phyloP scores from a whole-genome alignment of 2,113 vertebrate species.

The Ammodytes dubius region DNA sequence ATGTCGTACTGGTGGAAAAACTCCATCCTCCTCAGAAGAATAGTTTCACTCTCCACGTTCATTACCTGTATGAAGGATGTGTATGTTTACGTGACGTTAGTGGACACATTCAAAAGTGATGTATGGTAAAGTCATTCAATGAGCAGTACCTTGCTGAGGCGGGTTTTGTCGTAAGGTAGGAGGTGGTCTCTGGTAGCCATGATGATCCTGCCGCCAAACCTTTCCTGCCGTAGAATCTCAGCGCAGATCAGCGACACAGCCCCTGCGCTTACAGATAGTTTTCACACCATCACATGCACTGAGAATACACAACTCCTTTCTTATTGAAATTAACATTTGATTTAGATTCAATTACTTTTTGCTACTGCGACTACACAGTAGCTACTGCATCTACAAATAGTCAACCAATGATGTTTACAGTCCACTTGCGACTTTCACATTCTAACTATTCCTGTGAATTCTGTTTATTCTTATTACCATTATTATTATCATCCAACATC shows the following conservation, averaged over 20 bases:
- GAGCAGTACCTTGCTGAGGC: conserved; percentile 88
- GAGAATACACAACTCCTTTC: background rate
- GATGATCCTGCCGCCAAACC: conserved; percentile 87
- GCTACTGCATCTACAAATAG: too few species aligned
- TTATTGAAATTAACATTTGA: too few species aligned
- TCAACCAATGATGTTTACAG: background rate
- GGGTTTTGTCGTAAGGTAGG: conserved; percentile 87
- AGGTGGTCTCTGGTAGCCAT: conserved; percentile 86
- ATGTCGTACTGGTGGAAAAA: conserved; percentile 83
- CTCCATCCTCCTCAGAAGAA: conserved; percentile 85
- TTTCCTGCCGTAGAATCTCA: conserved; percentile 89
- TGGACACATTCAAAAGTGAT: background rate
- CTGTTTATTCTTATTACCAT: background rate
- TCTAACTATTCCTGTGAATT: background rate
- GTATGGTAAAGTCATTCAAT: background rate
- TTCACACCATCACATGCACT: conserved; percentile 16
- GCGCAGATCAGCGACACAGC: conserved; percentile 88
- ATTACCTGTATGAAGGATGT: conserved; percentile 79
- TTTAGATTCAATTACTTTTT: too few species aligned
- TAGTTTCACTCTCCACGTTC: conserved; percentile 80
- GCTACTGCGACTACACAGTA: too few species aligned
- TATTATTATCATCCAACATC: background rate
- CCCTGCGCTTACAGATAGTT: conserved; percentile 73
- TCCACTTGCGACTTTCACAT: background rate
- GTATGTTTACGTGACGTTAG: background rate